Evolutionary conservation across 2,113 vertebrate genomes (phyloP).

Genomic region (Chloebia gouldiae): DNA sequence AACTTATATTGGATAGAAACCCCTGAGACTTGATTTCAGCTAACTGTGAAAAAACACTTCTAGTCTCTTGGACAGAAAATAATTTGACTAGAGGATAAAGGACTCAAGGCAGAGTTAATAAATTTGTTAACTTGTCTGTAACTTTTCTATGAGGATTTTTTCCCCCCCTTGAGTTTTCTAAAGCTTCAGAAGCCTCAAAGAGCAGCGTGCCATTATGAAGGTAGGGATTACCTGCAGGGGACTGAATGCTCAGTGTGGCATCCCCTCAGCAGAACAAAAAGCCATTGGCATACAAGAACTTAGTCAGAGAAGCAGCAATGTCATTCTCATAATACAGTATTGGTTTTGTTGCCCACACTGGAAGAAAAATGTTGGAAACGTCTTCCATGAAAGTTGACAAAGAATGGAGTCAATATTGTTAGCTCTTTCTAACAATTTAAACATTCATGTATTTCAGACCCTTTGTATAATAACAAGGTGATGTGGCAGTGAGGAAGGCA

Average conservation of each 20-base stretch:
- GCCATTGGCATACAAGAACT: accelerated
- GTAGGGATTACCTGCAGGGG: not conserved
- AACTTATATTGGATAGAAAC: not conserved
- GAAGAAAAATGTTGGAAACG: not conserved
- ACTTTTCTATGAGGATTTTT: not conserved
- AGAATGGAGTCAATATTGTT: not conserved
- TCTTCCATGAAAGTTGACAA: not conserved
- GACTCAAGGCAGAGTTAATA: not conserved
- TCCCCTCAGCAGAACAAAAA: not conserved
- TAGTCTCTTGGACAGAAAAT: not conserved
- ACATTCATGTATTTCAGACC: not conserved
- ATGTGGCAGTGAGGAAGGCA: not conserved
- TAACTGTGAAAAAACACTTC: not conserved
- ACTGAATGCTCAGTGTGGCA: not conserved
- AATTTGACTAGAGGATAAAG: not conserved
- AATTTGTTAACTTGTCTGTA: not conserved
- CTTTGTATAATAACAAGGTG: not conserved
- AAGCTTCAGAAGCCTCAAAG: not conserved
- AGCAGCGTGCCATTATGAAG: not conserved
- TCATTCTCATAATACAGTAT: not conserved
- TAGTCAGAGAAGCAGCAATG: not conserved
- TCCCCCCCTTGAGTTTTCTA: not conserved
- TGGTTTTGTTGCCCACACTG: not conserved
- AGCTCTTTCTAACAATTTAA: not conserved
- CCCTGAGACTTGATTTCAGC: not conserved